Conservation (phyloP, 1,140 invertebrate genomes). For the Himalopsyche phryganea region DNA sequence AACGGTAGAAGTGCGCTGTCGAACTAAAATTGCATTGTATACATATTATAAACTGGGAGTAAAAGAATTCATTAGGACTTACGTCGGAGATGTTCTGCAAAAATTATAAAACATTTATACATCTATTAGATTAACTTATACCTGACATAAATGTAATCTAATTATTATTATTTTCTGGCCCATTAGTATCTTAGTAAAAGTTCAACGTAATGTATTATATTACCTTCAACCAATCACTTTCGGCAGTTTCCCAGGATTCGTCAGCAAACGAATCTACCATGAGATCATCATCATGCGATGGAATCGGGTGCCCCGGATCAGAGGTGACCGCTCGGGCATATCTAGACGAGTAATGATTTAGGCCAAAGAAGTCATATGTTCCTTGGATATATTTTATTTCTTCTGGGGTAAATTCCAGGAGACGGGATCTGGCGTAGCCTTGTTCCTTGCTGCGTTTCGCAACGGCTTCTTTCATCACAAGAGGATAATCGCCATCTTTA, state of each 20-base stretch:
- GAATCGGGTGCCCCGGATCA: slow-evolving; percentile 37
- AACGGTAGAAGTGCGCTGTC: no score
- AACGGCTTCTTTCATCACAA: slow-evolving; percentile 57
- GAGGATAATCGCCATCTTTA: slow-evolving; percentile 61
- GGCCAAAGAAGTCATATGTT: slow-evolving; percentile 60
- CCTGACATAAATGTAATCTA: no score
- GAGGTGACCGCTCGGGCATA: slow-evolving; percentile 43
- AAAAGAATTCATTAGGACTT: no score
- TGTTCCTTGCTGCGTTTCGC: slow-evolving; percentile 55
- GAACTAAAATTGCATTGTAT: no score
- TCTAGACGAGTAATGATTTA: slow-evolving; percentile 58
- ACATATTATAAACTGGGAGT: no score
- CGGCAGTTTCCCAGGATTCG: slow-evolving; percentile 46
- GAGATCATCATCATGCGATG: slow-evolving; percentile 53
- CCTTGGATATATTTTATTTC: slow-evolving; percentile 58
- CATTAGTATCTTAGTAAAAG: no score
- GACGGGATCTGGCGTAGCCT: slow-evolving; percentile 51
- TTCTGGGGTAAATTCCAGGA: slow-evolving; percentile 50
- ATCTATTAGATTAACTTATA: no score
- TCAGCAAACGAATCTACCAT: slow-evolving; percentile 46
- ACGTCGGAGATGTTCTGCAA: no score
- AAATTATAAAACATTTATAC: no score
- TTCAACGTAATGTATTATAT: no score
- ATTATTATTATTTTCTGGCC: no score
- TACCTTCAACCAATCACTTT: slow-evolving; percentile 55